Percentiles rank a stretch among this genome's conserved stretches.
Evolutionary conservation across 2,113 vertebrate species (phyloP).

Genomic region (Orthonyx spaldingii): DNA sequence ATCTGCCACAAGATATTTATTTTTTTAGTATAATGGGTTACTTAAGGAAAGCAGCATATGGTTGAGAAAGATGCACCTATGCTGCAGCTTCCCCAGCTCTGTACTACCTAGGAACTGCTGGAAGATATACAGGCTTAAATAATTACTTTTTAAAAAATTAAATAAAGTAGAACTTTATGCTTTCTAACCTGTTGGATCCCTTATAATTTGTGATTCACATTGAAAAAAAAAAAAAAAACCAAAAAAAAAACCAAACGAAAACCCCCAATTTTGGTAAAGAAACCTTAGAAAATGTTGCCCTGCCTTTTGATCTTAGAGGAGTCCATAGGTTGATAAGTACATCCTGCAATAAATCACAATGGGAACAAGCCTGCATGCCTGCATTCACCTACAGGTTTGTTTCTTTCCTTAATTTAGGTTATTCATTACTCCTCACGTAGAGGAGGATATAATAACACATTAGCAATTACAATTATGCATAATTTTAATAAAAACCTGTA

Average conservation of each 20-base stretch:
- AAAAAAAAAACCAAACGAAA: too few relatives aligned
- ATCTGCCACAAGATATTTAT: slow-evolving; percentile 75
- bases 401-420: slow-evolving; percentile 21
- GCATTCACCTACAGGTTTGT: not conserved
- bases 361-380: not conserved
- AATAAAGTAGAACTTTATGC: not conserved
- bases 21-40: slow-evolving; percentile 73
- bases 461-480: slow-evolving; percentile 19
- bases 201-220: not conserved
- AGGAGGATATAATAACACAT: not conserved
- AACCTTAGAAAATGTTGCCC: not conserved
- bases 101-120: not conserved
- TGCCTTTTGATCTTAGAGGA: not conserved
- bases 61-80: slow-evolving; percentile 44
- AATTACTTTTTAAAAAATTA: not conserved
- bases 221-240: not conserved
- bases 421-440: slow-evolving; percentile 1
- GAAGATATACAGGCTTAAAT: not conserved
- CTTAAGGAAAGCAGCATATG: slow-evolving; percentile 73
- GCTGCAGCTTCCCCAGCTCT: not conserved
- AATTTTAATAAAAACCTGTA: slow-evolving; percentile 8
- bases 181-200: not conserved
- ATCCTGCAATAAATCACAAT: not conserved
- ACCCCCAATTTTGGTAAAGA: not conserved
- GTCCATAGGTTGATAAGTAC: not conserved